These are phyloP conservation scores for Sylvia borin DNA, from an alignment of 2,797 vertebrate species.

Conservation along the genomic window DNA sequence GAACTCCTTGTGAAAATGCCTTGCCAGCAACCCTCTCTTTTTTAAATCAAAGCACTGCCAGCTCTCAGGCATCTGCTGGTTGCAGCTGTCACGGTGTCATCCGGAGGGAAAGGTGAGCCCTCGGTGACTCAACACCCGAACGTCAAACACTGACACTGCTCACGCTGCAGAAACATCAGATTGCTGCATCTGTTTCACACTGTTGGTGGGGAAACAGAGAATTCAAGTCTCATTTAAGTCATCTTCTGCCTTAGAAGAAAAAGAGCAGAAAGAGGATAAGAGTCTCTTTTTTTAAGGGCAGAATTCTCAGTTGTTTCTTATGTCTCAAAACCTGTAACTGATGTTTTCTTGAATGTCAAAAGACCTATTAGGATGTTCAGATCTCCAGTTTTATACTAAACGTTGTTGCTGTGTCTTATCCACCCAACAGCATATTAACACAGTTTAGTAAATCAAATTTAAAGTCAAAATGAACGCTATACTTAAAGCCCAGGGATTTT, in stretches of 20 bases:
- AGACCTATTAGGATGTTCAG: neutral
- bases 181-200: neutral
- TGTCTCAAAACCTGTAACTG: neutral
- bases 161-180: neutral
- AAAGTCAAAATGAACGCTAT: neutral
- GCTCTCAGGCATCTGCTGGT: slow-evolving; percentile 42
- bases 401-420: neutral
- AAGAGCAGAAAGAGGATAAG: neutral
- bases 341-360: neutral
- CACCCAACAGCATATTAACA: neutral
- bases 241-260: neutral
- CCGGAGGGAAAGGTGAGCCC: slow-evolving; percentile 52
- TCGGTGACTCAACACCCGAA: neutral
- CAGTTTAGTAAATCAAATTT: neutral
- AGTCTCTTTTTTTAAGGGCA: neutral
- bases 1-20: slow-evolving; percentile 42
- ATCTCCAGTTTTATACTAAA: neutral
- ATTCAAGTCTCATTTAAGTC: neutral
- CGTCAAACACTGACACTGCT: neutral
- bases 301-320: neutral
- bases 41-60: slow-evolving; percentile 21
- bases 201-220: neutral
- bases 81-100: slow-evolving; percentile 57
- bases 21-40: slow-evolving; percentile 19
- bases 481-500: neutral